Evolutionary conservation across 1,140 invertebrate species (phyloP), one percentile per base, ranked within the genome.

Genomic region (Aphaenogaster floridana): DNA sequence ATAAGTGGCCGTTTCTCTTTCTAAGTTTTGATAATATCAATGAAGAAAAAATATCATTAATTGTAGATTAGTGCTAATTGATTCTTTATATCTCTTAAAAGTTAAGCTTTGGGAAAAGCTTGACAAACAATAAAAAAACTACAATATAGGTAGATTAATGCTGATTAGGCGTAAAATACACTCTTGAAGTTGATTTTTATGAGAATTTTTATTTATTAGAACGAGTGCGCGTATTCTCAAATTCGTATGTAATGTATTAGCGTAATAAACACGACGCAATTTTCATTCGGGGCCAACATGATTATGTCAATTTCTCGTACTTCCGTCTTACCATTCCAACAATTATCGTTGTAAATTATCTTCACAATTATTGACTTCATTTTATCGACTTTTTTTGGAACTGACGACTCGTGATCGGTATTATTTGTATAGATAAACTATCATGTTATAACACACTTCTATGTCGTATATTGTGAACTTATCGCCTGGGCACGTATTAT

Each of bases 381-480:
- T 72, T 59, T 42, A 39, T 71, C 28, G 1, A 28, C 45, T 45
- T 34, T 21, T 74, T 83, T 36, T 7, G 39, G 3, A 45, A 59
- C n/a, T 48, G 13, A 21, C 13, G 42, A 61, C 2, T 50, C 15
- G 2, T 61, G 39, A 50, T 8, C 45, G 13, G 7, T 50, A 0
- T 76, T 84, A 61, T 84, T 28, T 76, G 15, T 1, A 34, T 34
- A 64, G 21, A 83, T 59, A 83, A 54, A 66, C 11, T 9, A 48
- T 76, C 11, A 28, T 17, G 9, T 28, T n/a, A 36, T 3, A 15
- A 36, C 11, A 61, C 17, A 17, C 11, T 21, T 71, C 4, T 36
- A 5, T 34, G 8, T 21, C 9, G 2, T 45, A 0, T 59, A 45
- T 77, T 21, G n/a, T 77, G 1, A 15, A 5, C 8, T 54, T n/a